Evolutionary conservation across 2,888 invertebrate genomes (phyloP).

Genomic region (Drosophila affinis): DNA sequence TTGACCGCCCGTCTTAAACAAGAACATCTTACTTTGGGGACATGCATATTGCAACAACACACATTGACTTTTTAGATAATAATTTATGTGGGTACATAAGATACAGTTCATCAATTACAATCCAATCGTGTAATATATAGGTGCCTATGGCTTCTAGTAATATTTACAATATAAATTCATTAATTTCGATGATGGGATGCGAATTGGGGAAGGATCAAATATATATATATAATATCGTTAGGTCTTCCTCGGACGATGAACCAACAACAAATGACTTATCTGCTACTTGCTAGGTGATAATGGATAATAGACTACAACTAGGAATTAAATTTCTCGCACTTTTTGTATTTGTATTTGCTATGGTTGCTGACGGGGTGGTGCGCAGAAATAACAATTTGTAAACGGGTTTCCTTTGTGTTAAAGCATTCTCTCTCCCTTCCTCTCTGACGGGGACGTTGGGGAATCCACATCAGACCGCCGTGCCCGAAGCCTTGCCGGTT

Average conservation of each 20-base stretch:
- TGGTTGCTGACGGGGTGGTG: constrained; percentile 50
- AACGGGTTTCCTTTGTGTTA: constrained; percentile 36
- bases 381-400: constrained; percentile 70
- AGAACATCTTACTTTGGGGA: constrained; percentile 21
- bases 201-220: constrained; percentile 1
- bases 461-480: constrained; percentile 55
- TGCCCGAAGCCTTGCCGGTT: constrained; percentile 33
- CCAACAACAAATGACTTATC: constrained; percentile 71
- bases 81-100: constrained; percentile 70
- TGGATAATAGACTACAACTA: constrained; percentile 49
- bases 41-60: neutral
- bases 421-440: constrained; percentile 51
- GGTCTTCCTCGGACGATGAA: constrained; percentile 62
- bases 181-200: constrained; percentile 20
- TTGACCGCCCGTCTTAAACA: neutral
- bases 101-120: constrained; percentile 64
- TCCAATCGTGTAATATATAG: constrained; percentile 48
- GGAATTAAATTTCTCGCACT: constrained; percentile 65
- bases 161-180: constrained; percentile 65
- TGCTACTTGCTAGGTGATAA: constrained; percentile 47
- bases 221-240: constrained; percentile 57
- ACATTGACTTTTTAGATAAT: constrained; percentile 46
- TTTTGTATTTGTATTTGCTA: constrained; percentile 37
- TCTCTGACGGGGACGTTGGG: constrained; percentile 18
- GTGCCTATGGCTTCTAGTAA: constrained; percentile 57